Base-by-base conservation (phyloP, 2,888 invertebrate species). In the Iselma pallidipennis region DNA sequence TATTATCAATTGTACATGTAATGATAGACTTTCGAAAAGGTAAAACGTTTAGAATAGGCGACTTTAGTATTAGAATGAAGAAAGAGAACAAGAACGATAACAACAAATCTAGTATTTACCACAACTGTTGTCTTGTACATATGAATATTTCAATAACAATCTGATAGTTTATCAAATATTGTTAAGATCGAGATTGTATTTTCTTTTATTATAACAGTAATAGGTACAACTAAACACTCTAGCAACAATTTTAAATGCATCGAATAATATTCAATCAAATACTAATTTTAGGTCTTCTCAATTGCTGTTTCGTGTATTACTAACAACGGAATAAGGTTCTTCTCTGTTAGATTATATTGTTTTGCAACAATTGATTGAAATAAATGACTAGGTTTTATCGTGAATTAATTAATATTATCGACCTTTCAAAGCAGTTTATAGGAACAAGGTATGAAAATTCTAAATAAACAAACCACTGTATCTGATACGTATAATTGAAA, bases 21-120 rank as follows among this genome's bases (percentile, higher is more conserved):
- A 63, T 63, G 53, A 63, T 60, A 63, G 56, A 63, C 59, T 61
- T 61, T 61, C 61, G 54, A 61, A 61, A 61, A 21, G 50, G 57
- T 55, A 57, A 61, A 61, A 57, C 50, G 61, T 57, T 54, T 21
- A 19, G 45, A 45, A 45, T 45, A 45, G 10, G 2, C 9, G 45
- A 45, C 3, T 21, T 19, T 19, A 10, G 10, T 14, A 19, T 21
- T 45, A 45, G 19, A 45, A 45, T 9, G 3, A 29, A 29, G 29
- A 29, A 29, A 29, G 1, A 29, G 12, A 12, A 7, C 4, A 21
- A 45, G 45, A 45, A 45, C 21, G 21, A 45, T 4, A 42, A 42
- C 2, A 45, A 45, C 21, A 45, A 45, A 45, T 16, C 37, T 16
- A 19, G 19, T 16, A 37, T 37, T 7, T 37, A 37, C 16, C 16